Evolutionary conservation across 1,140 invertebrate genomes (phyloP).

Genomic region (Drosophila sulfurigaster): DNA sequence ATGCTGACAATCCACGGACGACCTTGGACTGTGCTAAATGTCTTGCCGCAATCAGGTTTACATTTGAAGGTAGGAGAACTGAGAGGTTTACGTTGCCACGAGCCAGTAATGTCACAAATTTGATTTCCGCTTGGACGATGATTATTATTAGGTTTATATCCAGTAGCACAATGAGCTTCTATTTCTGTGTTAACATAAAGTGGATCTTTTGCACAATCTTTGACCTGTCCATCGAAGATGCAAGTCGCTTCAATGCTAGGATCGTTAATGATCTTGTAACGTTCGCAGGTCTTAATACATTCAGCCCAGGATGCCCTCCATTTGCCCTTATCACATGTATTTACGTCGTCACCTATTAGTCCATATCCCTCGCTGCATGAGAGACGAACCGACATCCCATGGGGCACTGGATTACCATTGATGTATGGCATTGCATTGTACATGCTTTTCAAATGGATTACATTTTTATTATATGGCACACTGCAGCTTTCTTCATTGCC

Average conservation of each 20-base stretch:
- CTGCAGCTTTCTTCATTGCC: slow-evolving; percentile 3
- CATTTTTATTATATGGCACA: not conserved
- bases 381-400: slow-evolving; percentile 16
- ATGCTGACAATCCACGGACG: slow-evolving; percentile 54
- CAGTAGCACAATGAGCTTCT: slow-evolving; percentile 17
- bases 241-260: slow-evolving; percentile 18
- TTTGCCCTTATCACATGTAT: slow-evolving; percentile 26
- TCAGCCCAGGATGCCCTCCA: slow-evolving; percentile 27
- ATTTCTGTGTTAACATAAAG: slow-evolving; percentile 2
- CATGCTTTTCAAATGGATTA: not conserved
- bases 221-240: not conserved
- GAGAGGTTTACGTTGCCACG: not conserved
- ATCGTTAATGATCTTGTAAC: not conserved
- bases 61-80: not conserved
- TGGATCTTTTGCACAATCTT: slow-evolving; percentile 12
- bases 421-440: slow-evolving; percentile 10
- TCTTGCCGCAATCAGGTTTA: slow-evolving; percentile 47
- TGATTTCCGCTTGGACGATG: not conserved
- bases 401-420: not conserved
- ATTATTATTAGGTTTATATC: slow-evolving; percentile 2
- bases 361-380: not conserved
- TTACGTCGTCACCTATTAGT: slow-evolving; percentile 14
- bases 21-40: slow-evolving; percentile 6
- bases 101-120: not conserved
- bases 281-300: slow-evolving; percentile 23